phyloP scores from a whole-genome alignment of 1,140 invertebrate species.

The Dinoponera quadriceps region DNA sequence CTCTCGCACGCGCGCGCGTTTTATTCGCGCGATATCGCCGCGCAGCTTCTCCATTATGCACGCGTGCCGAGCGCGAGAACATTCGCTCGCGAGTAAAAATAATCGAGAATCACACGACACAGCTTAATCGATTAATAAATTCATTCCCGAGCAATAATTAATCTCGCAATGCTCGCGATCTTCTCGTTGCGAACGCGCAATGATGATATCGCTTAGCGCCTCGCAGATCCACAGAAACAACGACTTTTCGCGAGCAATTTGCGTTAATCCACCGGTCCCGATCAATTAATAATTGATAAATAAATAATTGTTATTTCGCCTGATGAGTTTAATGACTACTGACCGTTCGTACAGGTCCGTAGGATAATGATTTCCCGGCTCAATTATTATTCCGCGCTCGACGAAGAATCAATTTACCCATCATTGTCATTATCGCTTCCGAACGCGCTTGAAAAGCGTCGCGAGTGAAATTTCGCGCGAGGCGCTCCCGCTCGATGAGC shows the following conservation, averaged over 20 bases:
- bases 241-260: background rate
- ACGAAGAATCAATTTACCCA: background rate
- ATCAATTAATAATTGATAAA: background rate
- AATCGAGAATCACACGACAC: too few species aligned
- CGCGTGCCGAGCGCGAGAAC: background rate
- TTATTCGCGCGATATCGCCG: constrained; percentile 1
- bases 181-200: too few species aligned
- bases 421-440: background rate
- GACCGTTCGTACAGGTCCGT: background rate
- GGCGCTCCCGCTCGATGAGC: background rate
- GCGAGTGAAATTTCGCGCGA: background rate
- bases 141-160: background rate
- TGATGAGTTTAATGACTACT: constrained; percentile 11
- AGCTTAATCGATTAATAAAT: background rate
- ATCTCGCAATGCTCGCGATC: background rate
- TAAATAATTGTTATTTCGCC: background rate
- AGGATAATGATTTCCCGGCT: background rate
- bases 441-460: background rate
- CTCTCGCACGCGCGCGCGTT: too few species aligned
- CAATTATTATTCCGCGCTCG: background rate
- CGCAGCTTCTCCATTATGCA: background rate
- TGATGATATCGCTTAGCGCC: too few species aligned
- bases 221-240: too few species aligned
- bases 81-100: background rate
- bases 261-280: background rate